Evolutionary conservation across 1,140 invertebrate species (phyloP), one percentile per base, ranked within the genome.

Genomic region (Drosophila pectinifera): DNA sequence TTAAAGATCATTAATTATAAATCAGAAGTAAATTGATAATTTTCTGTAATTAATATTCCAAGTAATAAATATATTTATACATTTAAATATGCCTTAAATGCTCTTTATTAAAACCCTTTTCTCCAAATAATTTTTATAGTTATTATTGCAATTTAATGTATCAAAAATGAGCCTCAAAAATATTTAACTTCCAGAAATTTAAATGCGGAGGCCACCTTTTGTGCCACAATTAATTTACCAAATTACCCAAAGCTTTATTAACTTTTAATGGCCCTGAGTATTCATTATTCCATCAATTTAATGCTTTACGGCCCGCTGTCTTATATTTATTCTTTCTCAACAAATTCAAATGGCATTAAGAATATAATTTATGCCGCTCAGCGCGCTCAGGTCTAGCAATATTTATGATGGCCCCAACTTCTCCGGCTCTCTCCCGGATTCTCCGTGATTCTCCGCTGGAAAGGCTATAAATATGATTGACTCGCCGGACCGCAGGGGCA

Each of bases 381-480:
- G 70, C 54, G 73, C 64, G 70, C 79, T 73, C 53, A 46, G 57
- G 57, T 58, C 59, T 58, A 68, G 64, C 78, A 83, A 84, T 86
- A 83, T 88, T 80, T 84, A 89, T 84, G 80, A 59, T 58, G 46
- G 49, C 49, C 28, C 48, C 38, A 57, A 75, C 49, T 42, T 46
- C 69, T 55, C 58, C 49, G 42, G 49, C 26, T 57, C 74, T 82
- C 69, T 85, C 65, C 68, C 58, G 65, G 74, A 58, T 57, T 75
- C 45, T 53, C 54, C 16, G 10, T 16, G 58, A 61, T 31, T 62
- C 49, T 56, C 24, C 34, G 10, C 22, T 28, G 53, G 14, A 49
- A 62, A 89, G 78, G 80, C 84, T 89, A 89, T 89, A 89, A 89
- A 89, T 90, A 89, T 89, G 85, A 89, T 89, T 90, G 85, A 84